These are phyloP conservation scores for Phoxinus phoxinus DNA, from an alignment of 2,113 vertebrate genomes.

Conservation along the genomic window DNA sequence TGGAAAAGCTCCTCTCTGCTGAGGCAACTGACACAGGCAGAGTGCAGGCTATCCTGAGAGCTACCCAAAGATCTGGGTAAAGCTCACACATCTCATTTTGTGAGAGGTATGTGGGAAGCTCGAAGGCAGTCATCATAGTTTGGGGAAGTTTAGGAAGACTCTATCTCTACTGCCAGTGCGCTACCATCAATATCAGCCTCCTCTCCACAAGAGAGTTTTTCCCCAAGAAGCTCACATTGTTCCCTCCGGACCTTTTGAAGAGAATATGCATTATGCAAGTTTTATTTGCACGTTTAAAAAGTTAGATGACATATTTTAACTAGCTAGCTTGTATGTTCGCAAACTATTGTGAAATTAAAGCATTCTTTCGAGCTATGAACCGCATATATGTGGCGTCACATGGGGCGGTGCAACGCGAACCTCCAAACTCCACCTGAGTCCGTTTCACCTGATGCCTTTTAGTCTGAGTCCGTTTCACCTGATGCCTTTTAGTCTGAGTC, in stretches of 20 bases:
- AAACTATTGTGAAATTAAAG: too few relatives aligned
- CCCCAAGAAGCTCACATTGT: slow-evolving; percentile 46
- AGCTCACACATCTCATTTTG: slow-evolving; percentile 53
- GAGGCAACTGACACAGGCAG: slow-evolving; percentile 34
- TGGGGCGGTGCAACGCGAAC: too few relatives aligned
- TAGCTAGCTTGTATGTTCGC: too few relatives aligned
- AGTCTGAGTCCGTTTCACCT: too few relatives aligned
- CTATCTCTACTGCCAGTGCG: slow-evolving; percentile 46
- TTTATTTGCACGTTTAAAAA: too few relatives aligned
- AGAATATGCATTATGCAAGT: too few relatives aligned
- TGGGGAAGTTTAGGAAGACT: slow-evolving; percentile 45
- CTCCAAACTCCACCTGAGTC: too few relatives aligned
- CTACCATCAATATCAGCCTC: slow-evolving; percentile 36
- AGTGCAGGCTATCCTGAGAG: slow-evolving; percentile 36
- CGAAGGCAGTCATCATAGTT: slow-evolving; percentile 46
- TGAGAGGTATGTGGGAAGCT: slow-evolving; percentile 43
- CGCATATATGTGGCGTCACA: too few relatives aligned
- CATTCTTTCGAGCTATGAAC: too few relatives aligned
- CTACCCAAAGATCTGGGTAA: slow-evolving; percentile 47
- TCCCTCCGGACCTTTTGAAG: background rate
- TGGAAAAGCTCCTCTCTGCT: slow-evolving; percentile 49
- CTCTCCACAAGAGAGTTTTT: slow-evolving; percentile 41
- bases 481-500: too few relatives aligned
- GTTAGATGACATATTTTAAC: too few relatives aligned
- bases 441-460: too few relatives aligned